Evolutionary conservation across 1,140 invertebrate species (phyloP), one percentile per base, ranked within the genome.

Genomic region (Drosophila asahinai): DNA sequence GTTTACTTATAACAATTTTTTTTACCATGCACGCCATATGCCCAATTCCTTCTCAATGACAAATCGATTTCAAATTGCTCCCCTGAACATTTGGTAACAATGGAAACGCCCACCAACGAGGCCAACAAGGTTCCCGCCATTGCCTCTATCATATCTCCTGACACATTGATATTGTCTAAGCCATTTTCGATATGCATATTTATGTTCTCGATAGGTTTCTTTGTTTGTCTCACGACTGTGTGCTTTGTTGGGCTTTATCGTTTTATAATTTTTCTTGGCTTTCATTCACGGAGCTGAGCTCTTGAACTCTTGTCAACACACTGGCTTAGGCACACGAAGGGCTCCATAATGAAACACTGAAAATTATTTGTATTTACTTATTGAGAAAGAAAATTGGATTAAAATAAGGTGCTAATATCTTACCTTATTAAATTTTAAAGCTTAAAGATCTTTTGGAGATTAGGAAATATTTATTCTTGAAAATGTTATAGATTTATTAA

Each of bases 101-200:
- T 66, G 45, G 54, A 72, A 62, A 81, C 82, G 82, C 82, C 82
- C 82, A 81, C 81, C 74, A 76, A 48, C 52, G 48, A 48, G 40
- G 22, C 9, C 15, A n/a, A 17, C 30, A 8, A 15, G 19, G 14
- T 27, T 22, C 42, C 45, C 60, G 47, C 51, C 48, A 59, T 33
- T 17, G 22, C 19, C 74, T 62, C 60, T 77, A 71, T 81, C 81
- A 81, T 87, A 86, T 87, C 83, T 48, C 60, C 71, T 87, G 83
- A 86, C 81, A 87, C 87, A 86, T 86, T 79, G 74, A 86, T 83
- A 82, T 86, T 78, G 77, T 65, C 43, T 54, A 62, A 72, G 77
- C 65, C 64, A 67, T 86, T 82, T 80, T 80, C 83, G 83, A 86
- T 86, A 83, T 80, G 83, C 81, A 82, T 82, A 82, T 82, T 82